A percentile compares a stretch with the other conserved stretches of the same genome.
Conservation (phyloP, 2,888 invertebrate genomes). For the Ctena decussata region DNA sequence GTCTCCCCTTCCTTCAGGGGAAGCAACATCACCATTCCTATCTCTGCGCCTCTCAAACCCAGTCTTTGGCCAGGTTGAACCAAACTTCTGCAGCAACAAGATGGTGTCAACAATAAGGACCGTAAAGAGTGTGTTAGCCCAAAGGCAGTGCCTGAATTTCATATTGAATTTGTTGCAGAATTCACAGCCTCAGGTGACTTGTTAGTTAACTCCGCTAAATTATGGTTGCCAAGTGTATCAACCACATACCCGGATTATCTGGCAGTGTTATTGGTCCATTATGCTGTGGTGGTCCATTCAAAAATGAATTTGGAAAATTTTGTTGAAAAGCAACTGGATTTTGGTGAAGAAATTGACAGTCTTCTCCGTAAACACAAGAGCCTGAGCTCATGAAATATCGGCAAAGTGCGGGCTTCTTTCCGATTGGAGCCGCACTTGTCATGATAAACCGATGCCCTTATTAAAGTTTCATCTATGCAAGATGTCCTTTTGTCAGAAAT, state of each 20-base stretch:
- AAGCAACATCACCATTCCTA: too few relatives aligned
- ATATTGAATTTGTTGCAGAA: too few relatives aligned
- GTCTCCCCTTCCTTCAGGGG: too few relatives aligned
- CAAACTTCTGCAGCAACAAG: too few relatives aligned
- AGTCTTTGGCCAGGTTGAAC: too few relatives aligned
- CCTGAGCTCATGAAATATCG: constrained; percentile 79
- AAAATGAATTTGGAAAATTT: constrained; percentile 62
- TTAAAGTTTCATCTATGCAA: constrained; percentile 28
- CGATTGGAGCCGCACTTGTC: constrained; percentile 75
- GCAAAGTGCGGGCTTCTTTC: constrained; percentile 79
- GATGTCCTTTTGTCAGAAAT: constrained; percentile 16
- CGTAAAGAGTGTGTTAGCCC: too few relatives aligned
- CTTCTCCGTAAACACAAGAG: constrained; percentile 79
- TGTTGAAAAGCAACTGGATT: constrained; percentile 71
- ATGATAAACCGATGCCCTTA: constrained; percentile 65
- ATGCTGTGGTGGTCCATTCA: constrained; percentile 61
- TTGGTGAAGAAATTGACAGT: constrained; percentile 82
- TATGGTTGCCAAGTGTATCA: too few relatives aligned
- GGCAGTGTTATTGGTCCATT: constrained; percentile 63
- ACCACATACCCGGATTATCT: constrained; percentile 72
- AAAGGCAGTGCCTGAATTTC: too few relatives aligned
- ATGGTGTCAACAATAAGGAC: too few relatives aligned
- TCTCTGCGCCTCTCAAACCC: too few relatives aligned
- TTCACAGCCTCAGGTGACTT: too few relatives aligned
- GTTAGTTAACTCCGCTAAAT: too few relatives aligned